Conservation (phyloP, 2,797 vertebrate species). For the Myotis findleyi region DNA sequence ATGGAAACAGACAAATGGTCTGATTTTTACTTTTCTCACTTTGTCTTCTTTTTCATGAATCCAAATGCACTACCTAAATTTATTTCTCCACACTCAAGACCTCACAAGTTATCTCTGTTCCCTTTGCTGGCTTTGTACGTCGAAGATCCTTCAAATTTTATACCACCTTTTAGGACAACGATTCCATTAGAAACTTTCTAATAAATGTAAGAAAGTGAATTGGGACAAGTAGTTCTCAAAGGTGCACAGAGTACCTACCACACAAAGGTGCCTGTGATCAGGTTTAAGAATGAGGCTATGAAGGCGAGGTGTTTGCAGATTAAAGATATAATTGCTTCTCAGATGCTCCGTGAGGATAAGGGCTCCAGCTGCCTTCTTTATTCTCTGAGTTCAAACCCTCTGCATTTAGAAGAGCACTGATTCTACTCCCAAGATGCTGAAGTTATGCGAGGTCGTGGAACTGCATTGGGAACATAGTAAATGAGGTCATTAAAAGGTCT, state of each 20-base stretch:
- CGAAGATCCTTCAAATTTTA: not conserved
- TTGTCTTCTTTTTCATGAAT: not conserved
- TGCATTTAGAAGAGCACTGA: not conserved
- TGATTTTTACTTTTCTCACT: not conserved
- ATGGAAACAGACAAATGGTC: not conserved
- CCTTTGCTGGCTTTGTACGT: not conserved
- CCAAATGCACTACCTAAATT: not conserved
- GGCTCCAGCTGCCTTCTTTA: not conserved
- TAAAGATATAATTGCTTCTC: not conserved
- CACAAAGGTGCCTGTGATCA: not conserved
- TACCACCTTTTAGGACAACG: not conserved
- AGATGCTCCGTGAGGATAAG: not conserved
- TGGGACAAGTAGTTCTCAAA: not conserved
- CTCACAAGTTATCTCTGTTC: not conserved
- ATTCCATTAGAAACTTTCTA: not conserved
- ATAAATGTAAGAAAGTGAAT: not conserved
- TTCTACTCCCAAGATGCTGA: not conserved
- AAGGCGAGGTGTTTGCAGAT: not conserved
- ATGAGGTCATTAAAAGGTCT: slow-evolving; percentile 35
- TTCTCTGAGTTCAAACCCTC: not conserved
- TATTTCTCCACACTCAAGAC: not conserved
- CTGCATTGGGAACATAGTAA: not conserved
- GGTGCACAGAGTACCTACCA: not conserved
- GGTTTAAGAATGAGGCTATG: not conserved
- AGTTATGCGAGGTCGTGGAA: not conserved